Percentiles rank a stretch among this genome's conserved stretches.
Conservation (phyloP, 1,140 invertebrate genomes). For the Eueides isabella region DNA sequence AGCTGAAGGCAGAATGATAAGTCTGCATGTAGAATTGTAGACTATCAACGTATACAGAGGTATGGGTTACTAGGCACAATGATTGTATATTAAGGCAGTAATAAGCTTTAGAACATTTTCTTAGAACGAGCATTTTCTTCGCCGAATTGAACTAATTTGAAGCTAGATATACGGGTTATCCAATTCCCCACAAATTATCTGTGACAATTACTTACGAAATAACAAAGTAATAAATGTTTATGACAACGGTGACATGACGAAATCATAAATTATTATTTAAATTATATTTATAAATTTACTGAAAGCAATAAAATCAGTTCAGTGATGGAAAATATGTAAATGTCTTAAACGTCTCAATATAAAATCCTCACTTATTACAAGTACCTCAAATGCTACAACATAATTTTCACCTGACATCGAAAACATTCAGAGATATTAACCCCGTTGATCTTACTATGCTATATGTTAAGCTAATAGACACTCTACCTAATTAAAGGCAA, state of each 20-base stretch:
- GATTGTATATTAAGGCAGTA: constrained; percentile 30
- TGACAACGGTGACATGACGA: too few relatives aligned
- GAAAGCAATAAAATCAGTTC: too few relatives aligned
- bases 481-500: neutral
- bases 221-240: too few relatives aligned
- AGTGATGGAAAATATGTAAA: neutral
- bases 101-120: constrained; percentile 6
- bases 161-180: neutral
- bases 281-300: too few relatives aligned
- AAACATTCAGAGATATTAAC: constrained; percentile 5
- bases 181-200: too few relatives aligned
- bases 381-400: neutral
- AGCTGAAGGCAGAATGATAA: constrained; percentile 43
- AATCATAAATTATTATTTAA: too few relatives aligned
- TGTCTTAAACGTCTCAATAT: neutral
- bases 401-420: neutral
- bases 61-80: constrained; percentile 10
- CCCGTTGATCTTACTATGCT: neutral
- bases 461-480: neutral
- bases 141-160: neutral
- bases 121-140: constrained; percentile 7
- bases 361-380: neutral
- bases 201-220: too few relatives aligned
- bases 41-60: constrained; percentile 30
- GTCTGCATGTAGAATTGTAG: constrained; percentile 30